Evolutionary conservation across 2,113 vertebrate genomes (phyloP).

Genomic region (Tragelaphus scriptus): DNA sequence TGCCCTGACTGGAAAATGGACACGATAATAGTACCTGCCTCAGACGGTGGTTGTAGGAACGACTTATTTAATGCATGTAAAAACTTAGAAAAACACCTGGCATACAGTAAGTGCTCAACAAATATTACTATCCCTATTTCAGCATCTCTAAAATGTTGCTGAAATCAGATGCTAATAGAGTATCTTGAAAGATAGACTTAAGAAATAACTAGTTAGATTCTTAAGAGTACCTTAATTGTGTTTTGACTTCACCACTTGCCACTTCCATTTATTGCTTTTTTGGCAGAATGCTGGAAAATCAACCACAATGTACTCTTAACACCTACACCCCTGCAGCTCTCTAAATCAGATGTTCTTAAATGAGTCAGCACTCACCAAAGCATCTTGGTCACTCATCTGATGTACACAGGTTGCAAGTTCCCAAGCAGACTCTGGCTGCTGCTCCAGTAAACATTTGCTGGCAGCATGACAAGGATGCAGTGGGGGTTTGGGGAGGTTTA

Average conservation of each 20-base stretch:
- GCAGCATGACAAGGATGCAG: neutral
- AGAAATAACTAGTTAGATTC: neutral
- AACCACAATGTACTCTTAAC: constrained; percentile 35
- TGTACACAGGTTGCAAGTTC: constrained; percentile 23
- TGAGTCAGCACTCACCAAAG: constrained; percentile 75
- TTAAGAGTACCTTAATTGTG: neutral
- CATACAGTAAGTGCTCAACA: neutral
- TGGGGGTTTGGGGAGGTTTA: neutral
- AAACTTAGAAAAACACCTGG: neutral
- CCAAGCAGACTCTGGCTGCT: neutral
- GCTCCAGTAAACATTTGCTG: neutral
- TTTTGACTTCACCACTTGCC: constrained; percentile 20
- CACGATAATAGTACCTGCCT: neutral
- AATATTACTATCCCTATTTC: neutral
- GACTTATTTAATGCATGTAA: neutral
- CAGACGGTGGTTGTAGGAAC: neutral
- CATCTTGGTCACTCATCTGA: constrained; percentile 39
- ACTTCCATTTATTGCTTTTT: constrained; percentile 39
- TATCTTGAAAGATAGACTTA: neutral
- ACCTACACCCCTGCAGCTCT: neutral
- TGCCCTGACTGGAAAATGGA: neutral
- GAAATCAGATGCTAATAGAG: neutral
- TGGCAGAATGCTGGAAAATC: constrained; percentile 62
- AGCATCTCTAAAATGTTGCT: neutral
- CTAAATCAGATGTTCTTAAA: constrained; percentile 60